Base-by-base conservation (phyloP, 2,888 invertebrate species). In the Sinelater perroti region DNA sequence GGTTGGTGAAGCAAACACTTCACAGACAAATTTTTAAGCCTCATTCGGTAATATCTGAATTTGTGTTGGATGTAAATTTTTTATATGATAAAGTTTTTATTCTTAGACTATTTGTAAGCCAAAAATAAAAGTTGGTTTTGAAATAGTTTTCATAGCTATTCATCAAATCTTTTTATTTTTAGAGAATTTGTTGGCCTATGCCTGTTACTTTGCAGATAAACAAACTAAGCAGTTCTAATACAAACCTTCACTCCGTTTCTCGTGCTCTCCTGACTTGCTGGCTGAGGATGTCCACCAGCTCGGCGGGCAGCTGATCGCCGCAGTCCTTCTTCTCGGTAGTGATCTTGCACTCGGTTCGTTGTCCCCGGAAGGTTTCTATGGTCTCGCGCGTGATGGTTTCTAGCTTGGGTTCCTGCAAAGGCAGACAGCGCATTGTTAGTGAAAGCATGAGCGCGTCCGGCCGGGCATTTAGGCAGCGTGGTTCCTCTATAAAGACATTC, bases 361-460 rank as follows among this genome's bases (percentile, higher is more conserved):
- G 84, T 21, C 86, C 86, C 65, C 82, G 79, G 72, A 85, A 86
- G 18, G 86, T 84, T 77, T 86, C 85, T 49, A 86, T 84, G 46
- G 86, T 87, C 75, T 86, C 86, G 64, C 85, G 80, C 17, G 86
- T 86, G 53, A 87, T 82, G 47, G 86, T 85, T 73, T 86, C 85
- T 61, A 85, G 79, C 71, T 85, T 83, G 33, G 85, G 85, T 66
- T 85, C 84, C 77, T 86, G 68, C 35, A 72, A 75, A 20, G 2
- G 10, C 7, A 24, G 36, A 35, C 17, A n/a, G 26, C 10, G 24
- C 13, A 17, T 36, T 16, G 24, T 30, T 17, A 44, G 30, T 28
- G 44, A 28, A 42, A 42, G 42, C 42, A 42, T 42, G 26, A 42
- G 16, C 14, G 26, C 26, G 10, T 30, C 2, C 11, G 38, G 28